Base-by-base conservation (phyloP, 2,888 invertebrate genomes). In the Eulithis testata region DNA sequence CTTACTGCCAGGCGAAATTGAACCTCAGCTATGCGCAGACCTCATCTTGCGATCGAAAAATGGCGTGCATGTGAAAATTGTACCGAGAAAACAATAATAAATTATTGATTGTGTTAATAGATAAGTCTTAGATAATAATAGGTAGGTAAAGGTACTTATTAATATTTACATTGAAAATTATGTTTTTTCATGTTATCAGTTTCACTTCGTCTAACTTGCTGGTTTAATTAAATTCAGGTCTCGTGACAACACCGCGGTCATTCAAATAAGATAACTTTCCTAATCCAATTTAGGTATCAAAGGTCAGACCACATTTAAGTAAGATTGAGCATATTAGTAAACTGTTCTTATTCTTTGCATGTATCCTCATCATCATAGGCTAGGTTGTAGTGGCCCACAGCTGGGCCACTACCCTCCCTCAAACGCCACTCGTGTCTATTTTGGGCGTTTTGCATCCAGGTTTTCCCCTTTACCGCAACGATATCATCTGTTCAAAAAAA, bases 21-120 rank as follows among this genome's bases (percentile, higher is more conserved):
- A 89, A 73, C 89, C 93, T 0, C 72, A 85, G 50, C 65, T 94
- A 11, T 84, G 88, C 2, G 79, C 89, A 0, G 92, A 94, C 40
- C 77, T 93, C 2, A 89, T 94, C 0, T 75, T 94, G 0, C 88
- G 91, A 72, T 75, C 79, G 0, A 73, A 70, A 11, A 83, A 79
- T 47, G 86, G 86, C 1, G 82, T 94, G 0, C 74, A 84, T 60
- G 76, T 94, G 43, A 85, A 85, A 67, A 72, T 93, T 69, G 69
- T 79, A 21, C 80, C 85, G 44, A 83, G 86, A 60, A 63, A 63
- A 63, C 4, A 21, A 11, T 40, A 37, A 52, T 50, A n/a, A n/a
- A n/a, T n/a, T n/a, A n/a, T n/a, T n/a, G n/a, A 31, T 31, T 40
- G 6, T 40, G 9, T 40, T 40, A 40, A 5, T 3, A 40, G 2